phyloP scores from a whole-genome alignment of 23 tunicate genomes.

The Halocynthia aurantium region DNA sequence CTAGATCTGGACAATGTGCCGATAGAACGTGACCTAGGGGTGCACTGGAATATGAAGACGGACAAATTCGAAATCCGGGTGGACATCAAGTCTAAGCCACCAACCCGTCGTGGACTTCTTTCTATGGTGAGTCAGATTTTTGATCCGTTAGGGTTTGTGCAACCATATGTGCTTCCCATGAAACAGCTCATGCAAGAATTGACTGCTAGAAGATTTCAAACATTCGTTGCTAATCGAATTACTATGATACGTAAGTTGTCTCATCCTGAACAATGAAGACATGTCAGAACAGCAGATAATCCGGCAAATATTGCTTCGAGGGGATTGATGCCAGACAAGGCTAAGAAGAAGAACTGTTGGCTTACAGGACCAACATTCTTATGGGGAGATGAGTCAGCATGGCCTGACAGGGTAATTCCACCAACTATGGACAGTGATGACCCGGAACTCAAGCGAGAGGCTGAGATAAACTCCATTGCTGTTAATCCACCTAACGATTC shows the following conservation, averaged over 20 bases:
- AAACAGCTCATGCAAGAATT: slow-evolving; percentile 33
- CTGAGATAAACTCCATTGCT: too few relatives aligned
- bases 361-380: too few relatives aligned
- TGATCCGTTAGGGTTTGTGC: slow-evolving; percentile 42
- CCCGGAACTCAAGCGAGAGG: too few relatives aligned
- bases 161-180: slow-evolving; percentile 30
- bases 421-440: too few relatives aligned
- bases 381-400: too few relatives aligned
- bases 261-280: slow-evolving; percentile 2
- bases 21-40: slow-evolving; percentile 33
- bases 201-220: slow-evolving; percentile 28
- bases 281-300: slow-evolving; percentile 36
- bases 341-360: too few relatives aligned
- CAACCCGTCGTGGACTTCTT: slow-evolving; percentile 29
- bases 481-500: too few relatives aligned
- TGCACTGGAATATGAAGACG: slow-evolving; percentile 38
- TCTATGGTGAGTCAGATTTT: slow-evolving; percentile 25
- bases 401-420: too few relatives aligned
- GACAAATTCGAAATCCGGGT: slow-evolving; percentile 35
- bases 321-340: too few relatives aligned
- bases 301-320: slow-evolving; percentile 39
- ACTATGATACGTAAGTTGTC: slow-evolving; percentile 3
- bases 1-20: slow-evolving; percentile 19
- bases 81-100: slow-evolving; percentile 8
- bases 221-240: slow-evolving; percentile 56